Conservation (phyloP, 2,113 vertebrate species). For the Opisthocomus hoazin region DNA sequence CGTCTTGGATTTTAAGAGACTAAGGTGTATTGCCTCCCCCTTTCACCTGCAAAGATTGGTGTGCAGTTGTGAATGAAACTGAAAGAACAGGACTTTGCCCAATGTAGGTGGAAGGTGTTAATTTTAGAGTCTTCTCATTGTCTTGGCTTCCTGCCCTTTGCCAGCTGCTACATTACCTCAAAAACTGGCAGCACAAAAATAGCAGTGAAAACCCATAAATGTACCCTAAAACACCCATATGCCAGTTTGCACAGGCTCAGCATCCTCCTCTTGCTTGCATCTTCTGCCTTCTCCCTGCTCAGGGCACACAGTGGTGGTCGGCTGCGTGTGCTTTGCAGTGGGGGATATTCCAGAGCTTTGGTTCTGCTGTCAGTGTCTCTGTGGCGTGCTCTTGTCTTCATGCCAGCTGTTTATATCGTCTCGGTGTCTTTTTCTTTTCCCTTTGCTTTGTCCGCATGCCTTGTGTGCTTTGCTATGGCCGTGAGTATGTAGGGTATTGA, state of each 20-base stretch:
- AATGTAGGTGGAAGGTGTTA: neutral
- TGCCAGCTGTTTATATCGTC: neutral
- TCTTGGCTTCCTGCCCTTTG: neutral
- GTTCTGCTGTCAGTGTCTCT: neutral
- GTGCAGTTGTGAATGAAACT: neutral
- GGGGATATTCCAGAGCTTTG: constrained; percentile 19
- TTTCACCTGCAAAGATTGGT: neutral
- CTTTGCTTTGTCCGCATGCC: neutral
- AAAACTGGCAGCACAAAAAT: neutral
- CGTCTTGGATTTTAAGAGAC: neutral
- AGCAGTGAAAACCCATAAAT: fast-evolving
- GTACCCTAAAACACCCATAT: neutral
- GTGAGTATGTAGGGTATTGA: neutral
- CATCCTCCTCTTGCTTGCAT: neutral
- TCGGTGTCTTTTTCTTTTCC: neutral
- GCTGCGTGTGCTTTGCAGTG: neutral
- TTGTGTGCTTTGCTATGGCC: neutral
- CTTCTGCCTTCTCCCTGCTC: neutral
- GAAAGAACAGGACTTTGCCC: neutral
- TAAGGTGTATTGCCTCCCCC: neutral
- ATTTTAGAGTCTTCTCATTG: neutral
- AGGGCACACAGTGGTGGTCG: neutral
- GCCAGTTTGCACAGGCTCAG: neutral
- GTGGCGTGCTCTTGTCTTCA: neutral
- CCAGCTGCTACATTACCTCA: neutral